Conservation (phyloP, 2,797 vertebrate species). For the Gymnodraco acuticeps region DNA sequence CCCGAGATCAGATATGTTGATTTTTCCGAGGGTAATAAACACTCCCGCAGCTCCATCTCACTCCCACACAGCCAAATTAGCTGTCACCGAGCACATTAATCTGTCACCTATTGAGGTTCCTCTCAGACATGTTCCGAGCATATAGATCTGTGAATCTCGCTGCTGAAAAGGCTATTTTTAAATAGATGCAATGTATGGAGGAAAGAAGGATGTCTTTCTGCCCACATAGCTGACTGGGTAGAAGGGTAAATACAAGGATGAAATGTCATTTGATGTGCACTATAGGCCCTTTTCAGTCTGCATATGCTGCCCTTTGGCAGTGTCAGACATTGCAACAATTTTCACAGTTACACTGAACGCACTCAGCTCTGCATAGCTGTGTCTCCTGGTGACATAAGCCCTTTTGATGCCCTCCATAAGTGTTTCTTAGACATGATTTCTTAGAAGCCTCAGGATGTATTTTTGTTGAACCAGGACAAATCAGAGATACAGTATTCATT, state of each 20-base stretch:
- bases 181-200: conserved; percentile 15
- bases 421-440: background rate
- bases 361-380: background rate
- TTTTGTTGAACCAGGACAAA: background rate
- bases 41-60: conserved; percentile 58
- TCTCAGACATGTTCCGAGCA: conserved; percentile 43
- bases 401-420: background rate
- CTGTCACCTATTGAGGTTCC: conserved; percentile 64
- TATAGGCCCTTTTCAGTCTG: background rate
- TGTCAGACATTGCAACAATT: background rate
- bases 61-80: conserved; percentile 72
- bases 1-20: conserved; percentile 74
- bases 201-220: conserved; percentile 7
- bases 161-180: conserved; percentile 38
- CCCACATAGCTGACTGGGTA: conserved; percentile 11
- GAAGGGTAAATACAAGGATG: conserved; percentile 9
- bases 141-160: conserved; percentile 22
- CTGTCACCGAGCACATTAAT: conserved; percentile 71
- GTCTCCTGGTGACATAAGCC: background rate
- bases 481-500: background rate
- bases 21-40: conserved; percentile 70
- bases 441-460: background rate
- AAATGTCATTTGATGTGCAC: conserved; percentile 24
- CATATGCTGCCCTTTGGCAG: background rate
- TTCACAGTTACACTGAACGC: background rate